Evolutionary conservation across 2,113 vertebrate genomes (phyloP).

Genomic region (Piaya cayana): DNA sequence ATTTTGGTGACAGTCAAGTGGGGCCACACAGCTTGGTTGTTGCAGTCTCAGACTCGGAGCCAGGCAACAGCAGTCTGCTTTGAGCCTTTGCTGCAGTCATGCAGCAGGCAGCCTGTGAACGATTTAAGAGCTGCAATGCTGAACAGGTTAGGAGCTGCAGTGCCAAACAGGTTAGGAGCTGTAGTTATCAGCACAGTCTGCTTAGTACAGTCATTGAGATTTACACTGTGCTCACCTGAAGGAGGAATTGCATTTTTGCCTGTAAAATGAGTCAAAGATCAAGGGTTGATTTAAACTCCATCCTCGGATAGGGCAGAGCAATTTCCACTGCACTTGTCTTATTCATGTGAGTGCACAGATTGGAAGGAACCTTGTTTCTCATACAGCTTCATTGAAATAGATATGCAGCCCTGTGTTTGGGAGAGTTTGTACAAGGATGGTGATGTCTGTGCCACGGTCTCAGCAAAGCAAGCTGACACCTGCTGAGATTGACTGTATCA

Average conservation of each 20-base stretch:
- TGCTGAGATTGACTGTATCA: neutral
- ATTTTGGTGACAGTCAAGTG: neutral
- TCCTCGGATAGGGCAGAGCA: neutral
- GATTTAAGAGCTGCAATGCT: neutral
- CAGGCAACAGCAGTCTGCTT: neutral
- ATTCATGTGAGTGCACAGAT: neutral
- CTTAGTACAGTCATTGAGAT: neutral
- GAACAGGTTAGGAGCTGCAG: too few relatives aligned
- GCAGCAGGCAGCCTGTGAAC: neutral
- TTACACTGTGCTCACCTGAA: neutral
- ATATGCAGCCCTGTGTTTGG: neutral
- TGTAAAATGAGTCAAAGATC: slow-evolving; percentile 39
- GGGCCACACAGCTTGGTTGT: neutral
- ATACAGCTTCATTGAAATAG: neutral
- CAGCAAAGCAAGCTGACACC: neutral
- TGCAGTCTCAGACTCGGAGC: neutral
- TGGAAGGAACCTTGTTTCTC: neutral
- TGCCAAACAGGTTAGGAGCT: too few relatives aligned
- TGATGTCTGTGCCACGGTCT: neutral
- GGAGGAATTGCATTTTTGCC: neutral
- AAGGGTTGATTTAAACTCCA: slow-evolving; percentile 26
- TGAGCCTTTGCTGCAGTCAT: neutral
- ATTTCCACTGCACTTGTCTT: neutral
- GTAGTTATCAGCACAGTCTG: neutral
- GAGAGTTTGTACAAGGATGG: neutral